Percentiles rank a stretch among this genome's conserved stretches.
These are phyloP conservation scores for Cyanocitta stelleri DNA, from an alignment of 2,113 vertebrate species.

Conservation along the genomic window DNA sequence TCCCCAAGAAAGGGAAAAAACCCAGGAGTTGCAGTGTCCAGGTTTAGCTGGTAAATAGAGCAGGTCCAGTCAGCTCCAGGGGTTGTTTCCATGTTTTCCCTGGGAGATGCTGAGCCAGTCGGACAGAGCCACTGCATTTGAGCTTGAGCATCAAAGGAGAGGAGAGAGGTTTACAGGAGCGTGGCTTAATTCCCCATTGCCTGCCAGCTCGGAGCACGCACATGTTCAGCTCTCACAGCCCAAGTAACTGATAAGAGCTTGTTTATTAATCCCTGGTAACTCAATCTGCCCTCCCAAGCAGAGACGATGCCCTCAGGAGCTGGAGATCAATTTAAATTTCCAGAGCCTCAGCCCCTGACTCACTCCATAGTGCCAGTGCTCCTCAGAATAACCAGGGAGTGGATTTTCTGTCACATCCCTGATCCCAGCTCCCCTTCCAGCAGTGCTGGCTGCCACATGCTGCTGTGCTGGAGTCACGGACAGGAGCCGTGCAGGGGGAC, in stretches of 20 bases:
- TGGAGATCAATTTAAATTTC: not conserved
- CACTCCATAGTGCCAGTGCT: not conserved
- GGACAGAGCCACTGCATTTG: not conserved
- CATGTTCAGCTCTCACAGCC: not conserved
- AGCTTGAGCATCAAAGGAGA: not conserved
- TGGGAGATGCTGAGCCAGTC: not conserved
- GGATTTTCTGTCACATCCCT: not conserved
- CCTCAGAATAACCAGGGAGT: not conserved
- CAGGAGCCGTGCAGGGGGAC: not conserved
- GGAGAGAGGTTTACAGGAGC: not conserved
- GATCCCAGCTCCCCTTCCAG: not conserved
- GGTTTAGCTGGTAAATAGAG: not conserved
- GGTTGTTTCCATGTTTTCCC: not conserved
- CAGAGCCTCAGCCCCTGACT: not conserved
- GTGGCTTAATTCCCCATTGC: not conserved
- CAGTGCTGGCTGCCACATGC: not conserved
- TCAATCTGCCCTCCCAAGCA: not conserved
- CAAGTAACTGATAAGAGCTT: not conserved
- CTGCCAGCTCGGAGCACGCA: not conserved
- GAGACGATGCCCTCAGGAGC: not conserved
- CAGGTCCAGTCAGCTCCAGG: not conserved
- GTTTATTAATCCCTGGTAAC: slow-evolving; percentile 4
- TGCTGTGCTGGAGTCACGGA: not conserved
- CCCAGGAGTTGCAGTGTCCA: not conserved
- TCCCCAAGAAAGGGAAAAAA: not conserved